phyloP scores from a whole-genome alignment of 2,113 vertebrate genomes.

The Pedetes capensis region DNA sequence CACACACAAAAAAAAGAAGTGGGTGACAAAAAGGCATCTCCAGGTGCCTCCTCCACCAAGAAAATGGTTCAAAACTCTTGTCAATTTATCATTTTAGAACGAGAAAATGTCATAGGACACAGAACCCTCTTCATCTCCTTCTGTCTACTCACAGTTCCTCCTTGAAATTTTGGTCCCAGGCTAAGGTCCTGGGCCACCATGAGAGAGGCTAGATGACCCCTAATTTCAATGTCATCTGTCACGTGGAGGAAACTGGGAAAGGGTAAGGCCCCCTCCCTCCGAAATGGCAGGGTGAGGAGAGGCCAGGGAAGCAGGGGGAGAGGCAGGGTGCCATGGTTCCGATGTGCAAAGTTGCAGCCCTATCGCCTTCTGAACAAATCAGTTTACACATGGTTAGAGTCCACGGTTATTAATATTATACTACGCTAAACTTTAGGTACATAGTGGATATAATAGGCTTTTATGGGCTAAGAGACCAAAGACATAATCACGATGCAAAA shows the following conservation, averaged over 20 bases:
- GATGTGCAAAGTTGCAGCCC: background rate
- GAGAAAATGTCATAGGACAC: background rate
- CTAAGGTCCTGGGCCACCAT: background rate
- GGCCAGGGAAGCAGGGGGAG: background rate
- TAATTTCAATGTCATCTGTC: background rate
- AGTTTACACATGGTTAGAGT: background rate
- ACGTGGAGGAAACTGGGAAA: background rate
- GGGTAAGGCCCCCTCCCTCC: background rate
- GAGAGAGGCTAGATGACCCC: background rate
- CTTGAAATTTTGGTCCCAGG: background rate
- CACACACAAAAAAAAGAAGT: no score
- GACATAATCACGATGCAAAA: conserved; percentile 26
- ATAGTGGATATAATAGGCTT: background rate
- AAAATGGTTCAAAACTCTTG: background rate
- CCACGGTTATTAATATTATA: background rate
- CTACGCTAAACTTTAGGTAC: background rate
- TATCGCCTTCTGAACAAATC: background rate
- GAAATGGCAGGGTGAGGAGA: background rate
- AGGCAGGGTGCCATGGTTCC: background rate
- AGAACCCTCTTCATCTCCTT: background rate
- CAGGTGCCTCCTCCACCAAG: background rate
- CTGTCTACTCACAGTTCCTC: background rate
- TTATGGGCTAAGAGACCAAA: background rate
- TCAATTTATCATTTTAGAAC: background rate
- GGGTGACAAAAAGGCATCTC: background rate